Conservation (phyloP, 64 coral and sea anemone genomes). For the Anthopleura sola region DNA sequence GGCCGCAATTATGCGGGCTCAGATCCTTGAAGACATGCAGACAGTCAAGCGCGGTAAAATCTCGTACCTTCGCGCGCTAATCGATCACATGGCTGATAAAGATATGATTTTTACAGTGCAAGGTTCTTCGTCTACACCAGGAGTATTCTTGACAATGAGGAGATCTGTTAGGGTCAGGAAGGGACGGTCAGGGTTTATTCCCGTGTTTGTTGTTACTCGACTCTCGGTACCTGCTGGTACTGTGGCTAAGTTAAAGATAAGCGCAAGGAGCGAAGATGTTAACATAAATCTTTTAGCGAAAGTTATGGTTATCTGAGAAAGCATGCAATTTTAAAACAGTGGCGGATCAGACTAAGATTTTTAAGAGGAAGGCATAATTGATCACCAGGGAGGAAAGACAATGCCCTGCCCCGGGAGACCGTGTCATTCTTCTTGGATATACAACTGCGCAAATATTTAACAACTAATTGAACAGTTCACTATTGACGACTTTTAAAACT, state of each 20-base stretch:
- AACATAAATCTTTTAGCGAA: neutral
- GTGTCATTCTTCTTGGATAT: no score
- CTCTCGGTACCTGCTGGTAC: neutral
- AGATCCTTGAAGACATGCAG: constrained; percentile 6
- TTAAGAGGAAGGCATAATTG: no score
- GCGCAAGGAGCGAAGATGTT: neutral
- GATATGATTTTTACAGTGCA: neutral
- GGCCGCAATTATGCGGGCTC: neutral
- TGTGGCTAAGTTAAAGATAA: constrained; percentile 9
- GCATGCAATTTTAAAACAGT: no score
- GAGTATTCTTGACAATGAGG: constrained; percentile 8
- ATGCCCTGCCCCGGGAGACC: no score
- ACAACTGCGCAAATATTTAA: no score
- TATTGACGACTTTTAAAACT: no score
- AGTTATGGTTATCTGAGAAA: neutral
- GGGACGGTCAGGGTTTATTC: neutral
- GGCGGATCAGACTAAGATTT: no score
- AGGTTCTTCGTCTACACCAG: neutral
- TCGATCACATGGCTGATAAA: neutral
- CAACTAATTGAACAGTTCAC: no score
- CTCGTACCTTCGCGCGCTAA: neutral
- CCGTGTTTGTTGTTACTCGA: constrained; percentile 22
- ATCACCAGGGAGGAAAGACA: no score
- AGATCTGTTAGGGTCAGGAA: neutral
- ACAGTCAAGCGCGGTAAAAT: constrained; percentile 19